Base-by-base conservation (phyloP, 2,797 vertebrate genomes). In the Chelon labrosus region DNA sequence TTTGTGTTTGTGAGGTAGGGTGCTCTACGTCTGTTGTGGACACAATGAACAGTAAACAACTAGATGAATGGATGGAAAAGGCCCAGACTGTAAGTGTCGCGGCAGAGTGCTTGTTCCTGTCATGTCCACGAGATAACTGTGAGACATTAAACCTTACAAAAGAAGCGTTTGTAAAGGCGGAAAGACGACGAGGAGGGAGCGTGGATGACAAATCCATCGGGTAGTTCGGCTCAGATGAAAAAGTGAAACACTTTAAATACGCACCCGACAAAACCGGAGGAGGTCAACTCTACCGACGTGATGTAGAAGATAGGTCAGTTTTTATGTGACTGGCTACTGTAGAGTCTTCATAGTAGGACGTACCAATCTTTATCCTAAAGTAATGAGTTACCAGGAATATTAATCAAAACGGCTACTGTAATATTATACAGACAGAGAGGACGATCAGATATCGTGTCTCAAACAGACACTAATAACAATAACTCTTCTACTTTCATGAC, bases 1-100 rank as follows among this genome's bases (percentile, higher is more conserved):
- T 54, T 6, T 67, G 46, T 61, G 56, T 70, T 60, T 50, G 79
- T 85, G 88, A 90, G 85, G 85, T 86, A 89, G 77, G 65, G 60
- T 71, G 75, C 61, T 82, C 52, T 9, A 17, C 31, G 31, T 31
- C 31, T 39, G 64, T n/a, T 31, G 47, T 47, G n/a, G 8, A 69
- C 60, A 49, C 6, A 11, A 47, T 17, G 19, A 58, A 51, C 13
- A 42, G n/a, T 39, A 61, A 62, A 75, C 19, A 31, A 72, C 14
- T n/a, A 17, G 50, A 16, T 61, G 19, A 63, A 64, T 19, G 67
- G 69, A 63, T 62, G 52, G 27, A 77, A 70, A 59, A 42, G 14
- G 35, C 56, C 50, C 49, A 49, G 25, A 46, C 7, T 46, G 10
- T 39, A 9, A 39, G 35, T 74, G 39, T 7, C 1, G 4, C 19